Base-by-base conservation (phyloP, 2,797 vertebrate species). In the Erpetoichthys calabaricus region DNA sequence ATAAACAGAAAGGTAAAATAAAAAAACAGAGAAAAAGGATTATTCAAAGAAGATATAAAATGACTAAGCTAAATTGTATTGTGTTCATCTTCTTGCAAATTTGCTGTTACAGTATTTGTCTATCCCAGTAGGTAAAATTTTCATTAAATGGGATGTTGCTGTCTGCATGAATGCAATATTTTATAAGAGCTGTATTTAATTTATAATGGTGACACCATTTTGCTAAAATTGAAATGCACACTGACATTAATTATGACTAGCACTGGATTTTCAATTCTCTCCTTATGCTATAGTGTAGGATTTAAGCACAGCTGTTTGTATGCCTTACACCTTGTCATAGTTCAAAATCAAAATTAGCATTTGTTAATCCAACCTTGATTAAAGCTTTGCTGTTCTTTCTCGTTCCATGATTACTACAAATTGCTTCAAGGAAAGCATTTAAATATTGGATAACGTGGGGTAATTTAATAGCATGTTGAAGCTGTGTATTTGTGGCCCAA, bases 361-460 rank as follows among this genome's bases (percentile, higher is more conserved):
- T 75, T 72, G 59, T 78, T 67, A 68, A 65, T 59, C 45, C 44
- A 65, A 52, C 59, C 57, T 63, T 61, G 63, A 61, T 74, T 73
- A 56, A 67, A 64, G 8, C 45, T 63, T 10, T 60, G 55, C 4
- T 64, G 64, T 60, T 62, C 6, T 56, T 63, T 65, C 42, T 61
- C 45, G 45, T 67, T 74, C 63, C 65, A 57, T 59, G 55, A 64
- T 65, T 70, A 64, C 60, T 65, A 9, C 43, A 71, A 66, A 62
- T 67, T 70, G 66, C 58, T 79, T 67, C 58, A 68, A 71, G 63
- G 55, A 62, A 63, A 68, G 44, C 42, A 45, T 58, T 74, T 78
- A 66, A 71, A 70, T 70, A 57, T 59, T 65, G 62, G 60, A 52
- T 65, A 70, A 67, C 3, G 5, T 63, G 46, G 8, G 56, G 63